Evolutionary conservation across 2,888 invertebrate species (phyloP), one percentile per base, ranked within the genome.

Genomic region (Parascotia fuliginaria): DNA sequence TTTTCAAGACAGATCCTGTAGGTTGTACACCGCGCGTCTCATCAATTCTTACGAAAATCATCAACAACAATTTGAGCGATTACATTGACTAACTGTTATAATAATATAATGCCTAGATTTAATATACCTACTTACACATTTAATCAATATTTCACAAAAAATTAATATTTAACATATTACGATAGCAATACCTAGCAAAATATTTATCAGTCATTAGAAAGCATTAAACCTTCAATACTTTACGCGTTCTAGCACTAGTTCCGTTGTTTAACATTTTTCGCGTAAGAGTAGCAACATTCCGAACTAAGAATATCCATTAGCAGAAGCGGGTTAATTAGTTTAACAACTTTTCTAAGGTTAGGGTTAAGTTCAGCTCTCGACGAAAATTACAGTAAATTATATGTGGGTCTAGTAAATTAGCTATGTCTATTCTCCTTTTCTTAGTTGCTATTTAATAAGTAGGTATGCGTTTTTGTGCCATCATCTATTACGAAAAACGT

Each of bases 281-380:
- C 29, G 50, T 16, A 42, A 62, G 52, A 55, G 47, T 57, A 45
- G 12, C 47, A n/a, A 43, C 43, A 55, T 65, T 55, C 38, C 14
- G 34, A 45, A 65, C 63, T 53, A 50, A 50, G 57, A 66, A 62
- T 56, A 15, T 33, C 49, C 56, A 57, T 66, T 65, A 65, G 49
- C 27, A 47, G 47, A 54, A 47, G 52, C 34, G 9, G 58, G 45
- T 49, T 58, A 58, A 60, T 65, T 65, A 42, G 29, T 39, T 15
- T 3, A 22, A 50, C 36, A 51, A 42, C 29, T 41, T 34, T 33
- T 44, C 12, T 40, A 32, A 27, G 49, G 37, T 46, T 42, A 58
- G 28, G 37, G 4, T 29, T 24, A 38, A 49, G 39, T 32, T 34
- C 19, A 15, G 29, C 12, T 19, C 5, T 5, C 12, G 4, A 11